Evolutionary conservation across 2,113 vertebrate genomes (phyloP).

Genomic region (Peromyscus maniculatus): DNA sequence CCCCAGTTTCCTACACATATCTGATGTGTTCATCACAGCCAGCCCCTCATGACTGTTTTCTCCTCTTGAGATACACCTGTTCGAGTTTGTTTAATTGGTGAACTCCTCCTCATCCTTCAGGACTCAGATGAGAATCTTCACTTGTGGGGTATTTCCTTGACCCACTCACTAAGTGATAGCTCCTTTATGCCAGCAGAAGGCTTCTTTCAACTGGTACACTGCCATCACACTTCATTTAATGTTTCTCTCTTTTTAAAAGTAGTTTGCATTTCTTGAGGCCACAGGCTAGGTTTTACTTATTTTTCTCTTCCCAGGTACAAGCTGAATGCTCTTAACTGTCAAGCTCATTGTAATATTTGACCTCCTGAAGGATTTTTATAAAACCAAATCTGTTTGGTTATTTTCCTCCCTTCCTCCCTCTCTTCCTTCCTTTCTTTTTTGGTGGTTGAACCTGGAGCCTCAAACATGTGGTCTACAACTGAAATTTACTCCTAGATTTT

Average conservation of each 20-base stretch:
- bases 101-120: conserved; percentile 19
- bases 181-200: not conserved
- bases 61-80: not conserved
- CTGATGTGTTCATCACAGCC: not conserved
- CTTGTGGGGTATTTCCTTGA: not conserved
- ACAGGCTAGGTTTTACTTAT: not conserved
- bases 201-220: not conserved
- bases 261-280: not conserved
- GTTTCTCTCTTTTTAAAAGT: not conserved
- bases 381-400: not conserved
- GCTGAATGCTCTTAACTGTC: not conserved
- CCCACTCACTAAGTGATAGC: not conserved
- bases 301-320: not conserved
- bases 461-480: not conserved
- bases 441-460: not conserved
- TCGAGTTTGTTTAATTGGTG: not conserved
- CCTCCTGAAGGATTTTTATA: not conserved
- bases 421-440: not conserved
- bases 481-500: not conserved
- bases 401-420: not conserved
- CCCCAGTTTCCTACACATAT: not conserved
- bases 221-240: not conserved
- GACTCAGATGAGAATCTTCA: not conserved
- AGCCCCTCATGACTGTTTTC: not conserved
- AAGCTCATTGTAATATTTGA: not conserved